Evolutionary conservation across 2,797 vertebrate genomes (phyloP), one percentile per base, ranked within the genome.

Genomic region (Xyrichtys novacula): DNA sequence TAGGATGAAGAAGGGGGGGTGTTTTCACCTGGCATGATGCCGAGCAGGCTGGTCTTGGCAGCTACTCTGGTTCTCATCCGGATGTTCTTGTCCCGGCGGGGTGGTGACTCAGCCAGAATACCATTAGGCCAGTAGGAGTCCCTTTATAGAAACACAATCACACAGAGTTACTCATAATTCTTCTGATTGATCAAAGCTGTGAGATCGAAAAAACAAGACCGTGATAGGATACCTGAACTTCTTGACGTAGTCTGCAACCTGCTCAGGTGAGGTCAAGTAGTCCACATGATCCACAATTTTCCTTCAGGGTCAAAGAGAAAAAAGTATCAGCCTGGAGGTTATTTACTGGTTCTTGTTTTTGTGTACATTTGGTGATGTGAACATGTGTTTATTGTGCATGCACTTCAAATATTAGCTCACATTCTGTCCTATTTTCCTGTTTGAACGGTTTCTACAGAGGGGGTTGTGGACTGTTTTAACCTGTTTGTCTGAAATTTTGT

Each of bases 271-370:
- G 0, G 98, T 99, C 96, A 99, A 93, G 91, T 93, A 96, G 84
- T 99, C 97, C 78, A 99, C 98, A 38, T 99, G 98, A 90, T 99
- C 98, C 76, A 99, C 97, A 64, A 99, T 99, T 96, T 99, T 99
- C 89, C 98, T 99, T 81, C 53, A 94, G 90, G 58, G 43, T 87
- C 81, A 44, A 90, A 42, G n/a, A 76, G 40, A 52, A 28, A 29
- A 1, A 61, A 2, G 36, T 22, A 46, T 80, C 19, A 53, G n/a
- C 14, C 8, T 39, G 52, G 22, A 48, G 19, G 17, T 22, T 15
- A 6, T 22, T 53, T 16, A 31, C 17, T 32, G 5, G 38, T 20
- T 36, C 44, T 19, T n/a, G 17, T 5, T 50, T 10, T 16, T 9
- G 22, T 10, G 20, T 44, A 29, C 25, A 20, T 42, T 11, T 28